Evolutionary conservation across 2,113 vertebrate species (phyloP), one percentile per base, ranked within the genome.

Genomic region (Astatotilapia flaviijosephi): DNA sequence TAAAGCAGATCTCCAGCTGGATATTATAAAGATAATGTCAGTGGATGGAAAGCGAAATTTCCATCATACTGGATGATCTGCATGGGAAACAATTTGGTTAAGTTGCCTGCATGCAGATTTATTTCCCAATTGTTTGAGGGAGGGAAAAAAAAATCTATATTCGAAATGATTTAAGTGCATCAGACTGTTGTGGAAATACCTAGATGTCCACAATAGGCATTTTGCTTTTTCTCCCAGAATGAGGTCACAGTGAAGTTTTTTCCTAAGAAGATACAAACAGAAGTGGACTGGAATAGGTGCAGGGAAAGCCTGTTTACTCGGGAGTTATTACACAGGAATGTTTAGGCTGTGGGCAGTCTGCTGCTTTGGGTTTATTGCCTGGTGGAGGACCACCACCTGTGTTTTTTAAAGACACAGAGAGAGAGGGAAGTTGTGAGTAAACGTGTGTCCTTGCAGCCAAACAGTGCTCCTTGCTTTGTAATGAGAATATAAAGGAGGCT

Each of bases 341-440:
- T 92, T 92, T 77, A 84, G 91, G 90, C 92, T 94, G 92, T 68
- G 89, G 75, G 70, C 79, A 58, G 87, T 88, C 91, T 86, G 85
- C 85, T 82, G 37, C 85, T 92, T 85, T 35, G 53, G 83, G 28
- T 92, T 93, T 93, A 90, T 82, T 58, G 84, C 62, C 75, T 37
- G 80, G 54, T 23, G 58, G 89, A 91, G 33, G 92, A 91, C 91
- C 93, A 93, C 90, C 93, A 90, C 91, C 88, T 91, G 91, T 17
- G 88, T 73, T 65, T 90, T 85, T 75, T 58, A 80, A 54, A 85
- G 45, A 65, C 19, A 7, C 19, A 7, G 0, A 31, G 79, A 21
- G 51, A 54, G 49, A 33, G 47, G 68, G 31, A 37, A 83, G 79
- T 65, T 75, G 79, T 17, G 77, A 42, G 40, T 81, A 53, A 84